Percentiles rank a stretch among this genome's conserved stretches.
phyloP scores from a whole-genome alignment of 2,888 invertebrate species.

The Hypomecis atomaria region DNA sequence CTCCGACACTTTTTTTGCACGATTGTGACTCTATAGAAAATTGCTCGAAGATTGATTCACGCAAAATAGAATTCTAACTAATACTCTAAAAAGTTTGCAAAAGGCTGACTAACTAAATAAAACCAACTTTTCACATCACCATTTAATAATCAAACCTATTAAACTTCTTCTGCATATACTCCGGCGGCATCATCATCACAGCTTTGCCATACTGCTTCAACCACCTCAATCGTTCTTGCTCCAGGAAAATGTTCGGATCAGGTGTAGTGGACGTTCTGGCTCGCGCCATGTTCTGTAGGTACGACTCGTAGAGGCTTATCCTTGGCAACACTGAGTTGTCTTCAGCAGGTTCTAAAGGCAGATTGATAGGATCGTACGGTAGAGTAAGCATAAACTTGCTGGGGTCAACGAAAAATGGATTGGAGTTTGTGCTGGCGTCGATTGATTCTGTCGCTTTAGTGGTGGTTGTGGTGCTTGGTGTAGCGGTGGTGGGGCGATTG shows the following conservation, averaged over 20 bases:
- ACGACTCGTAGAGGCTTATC: conserved; percentile 76
- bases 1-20: too few relatives aligned
- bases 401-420: conserved; percentile 53
- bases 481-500: conserved; percentile 56
- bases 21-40: too few relatives aligned
- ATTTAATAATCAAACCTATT: conserved; percentile 55
- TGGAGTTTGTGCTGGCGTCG: conserved; percentile 38
- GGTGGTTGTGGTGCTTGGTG: conserved; percentile 32
- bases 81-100: background rate
- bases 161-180: conserved; percentile 52
- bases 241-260: conserved; percentile 43
- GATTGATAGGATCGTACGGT: conserved; percentile 73
- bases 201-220: conserved; percentile 56
- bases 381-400: conserved; percentile 67
- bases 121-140: background rate
- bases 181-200: conserved; percentile 52
- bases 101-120: background rate
- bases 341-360: conserved; percentile 73
- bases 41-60: too few relatives aligned
- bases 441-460: conserved; percentile 48
- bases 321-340: conserved; percentile 74
- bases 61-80: too few relatives aligned
- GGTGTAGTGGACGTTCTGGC: conserved; percentile 61
- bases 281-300: conserved; percentile 64
- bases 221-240: conserved; percentile 54